Conservation (phyloP, 2,888 invertebrate genomes). For the Rapana venosa region DNA sequence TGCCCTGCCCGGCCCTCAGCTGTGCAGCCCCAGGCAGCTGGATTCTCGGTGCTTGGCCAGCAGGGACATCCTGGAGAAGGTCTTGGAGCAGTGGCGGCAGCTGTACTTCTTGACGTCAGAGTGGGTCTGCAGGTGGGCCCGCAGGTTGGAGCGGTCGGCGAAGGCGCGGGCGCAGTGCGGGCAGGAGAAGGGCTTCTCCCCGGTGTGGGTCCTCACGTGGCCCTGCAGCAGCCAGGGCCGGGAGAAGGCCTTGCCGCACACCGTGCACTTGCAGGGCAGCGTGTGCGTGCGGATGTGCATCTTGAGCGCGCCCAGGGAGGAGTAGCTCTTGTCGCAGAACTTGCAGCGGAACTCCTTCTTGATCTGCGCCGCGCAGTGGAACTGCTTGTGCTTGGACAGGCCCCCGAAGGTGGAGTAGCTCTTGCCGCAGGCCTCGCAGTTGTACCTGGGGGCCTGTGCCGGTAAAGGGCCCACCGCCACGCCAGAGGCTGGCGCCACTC, state of each 20-base stretch:
- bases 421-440: conserved; percentile 93
- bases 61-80: conserved; percentile 98
- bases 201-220: conserved; percentile 97
- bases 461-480: neutral
- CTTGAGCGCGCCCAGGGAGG: conserved; percentile 95
- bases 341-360: conserved; percentile 97
- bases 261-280: conserved; percentile 95
- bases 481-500: neutral
- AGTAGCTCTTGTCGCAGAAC: conserved; percentile 96
- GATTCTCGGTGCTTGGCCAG: conserved; percentile 87
- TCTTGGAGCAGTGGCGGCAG: conserved; percentile 94
- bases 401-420: conserved; percentile 97
- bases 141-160: conserved; percentile 95
- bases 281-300: conserved; percentile 99
- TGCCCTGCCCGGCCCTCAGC: neutral
- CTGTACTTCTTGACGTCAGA: conserved; percentile 98
- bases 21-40: conserved; percentile 24
- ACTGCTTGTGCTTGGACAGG: conserved; percentile 94
- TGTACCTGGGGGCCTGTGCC: conserved; percentile 38
- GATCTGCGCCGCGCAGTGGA: conserved; percentile 89
- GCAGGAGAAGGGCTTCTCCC: conserved; percentile 98
- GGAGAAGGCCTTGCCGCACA: conserved; percentile 98
- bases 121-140: conserved; percentile 98
- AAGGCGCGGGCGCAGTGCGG: conserved; percentile 96
- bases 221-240: conserved; percentile 98